These are phyloP conservation scores for Atta texana DNA, from an alignment of 1,140 invertebrate species.

Conservation along the genomic window DNA sequence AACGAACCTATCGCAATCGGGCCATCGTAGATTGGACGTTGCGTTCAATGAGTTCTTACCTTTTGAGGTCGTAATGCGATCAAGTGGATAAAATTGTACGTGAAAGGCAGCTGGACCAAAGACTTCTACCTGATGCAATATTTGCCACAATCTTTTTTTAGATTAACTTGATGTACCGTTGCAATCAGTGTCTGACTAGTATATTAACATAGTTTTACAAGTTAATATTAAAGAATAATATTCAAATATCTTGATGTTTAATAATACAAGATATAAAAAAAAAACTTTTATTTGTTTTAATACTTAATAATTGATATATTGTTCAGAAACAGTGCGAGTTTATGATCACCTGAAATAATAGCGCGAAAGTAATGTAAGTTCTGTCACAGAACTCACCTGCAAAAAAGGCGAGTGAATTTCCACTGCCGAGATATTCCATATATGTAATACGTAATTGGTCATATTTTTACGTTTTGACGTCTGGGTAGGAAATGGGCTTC, in stretches of 20 bases:
- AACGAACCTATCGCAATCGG: constrained; percentile 45
- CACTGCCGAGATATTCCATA: constrained; percentile 78
- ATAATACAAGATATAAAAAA: not conserved
- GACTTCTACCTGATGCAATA: constrained; percentile 62
- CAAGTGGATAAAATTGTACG: constrained; percentile 69
- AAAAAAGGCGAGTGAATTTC: constrained; percentile 68
- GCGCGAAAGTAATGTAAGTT: not conserved
- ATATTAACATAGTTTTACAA: constrained; percentile 11
- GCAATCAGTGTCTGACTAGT: not conserved
- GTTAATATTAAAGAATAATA: not conserved
- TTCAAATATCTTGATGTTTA: not conserved
- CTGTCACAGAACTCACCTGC: not conserved
- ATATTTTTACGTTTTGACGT: constrained; percentile 78
- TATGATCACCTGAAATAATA: constrained; percentile 21
- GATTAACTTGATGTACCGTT: constrained; percentile 11
- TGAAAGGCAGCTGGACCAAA: constrained; percentile 41
- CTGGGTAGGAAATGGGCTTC: constrained; percentile 57
- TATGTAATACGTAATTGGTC: constrained; percentile 84
- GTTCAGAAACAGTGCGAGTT: not conserved
- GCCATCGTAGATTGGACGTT: constrained; percentile 49
- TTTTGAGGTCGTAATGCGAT: constrained; percentile 61
- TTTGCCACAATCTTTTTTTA: constrained; percentile 28
- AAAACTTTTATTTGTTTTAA: not conserved
- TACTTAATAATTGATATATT: not conserved
- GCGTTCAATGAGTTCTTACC: constrained; percentile 69